Evolutionary conservation across 2,888 invertebrate species (phyloP), one percentile per base, ranked within the genome.

Genomic region (Eremobia ochroleuca): DNA sequence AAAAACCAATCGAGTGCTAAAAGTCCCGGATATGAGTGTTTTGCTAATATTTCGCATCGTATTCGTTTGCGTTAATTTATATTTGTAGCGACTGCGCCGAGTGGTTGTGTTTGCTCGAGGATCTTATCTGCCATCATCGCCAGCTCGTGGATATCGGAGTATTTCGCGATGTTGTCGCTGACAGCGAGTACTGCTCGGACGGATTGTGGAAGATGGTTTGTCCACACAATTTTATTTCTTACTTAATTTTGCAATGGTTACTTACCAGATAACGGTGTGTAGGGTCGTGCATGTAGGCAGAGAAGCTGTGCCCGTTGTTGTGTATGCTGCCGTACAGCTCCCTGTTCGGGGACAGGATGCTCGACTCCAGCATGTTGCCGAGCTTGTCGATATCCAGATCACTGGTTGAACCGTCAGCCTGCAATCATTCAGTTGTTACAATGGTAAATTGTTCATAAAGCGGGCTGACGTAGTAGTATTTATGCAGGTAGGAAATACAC

Each of bases 241-340:
- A n/a, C 1, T n/a, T 28, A 18, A 37, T 40, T 49, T 67, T 34
- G 25, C 28, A 0, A 25, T 11, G 18, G n/a, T 37, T 3, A 81
- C 95, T 95, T 92, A 98, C 98, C 94, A 98, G 95, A 92, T 98
- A 98, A 79, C 97, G 97, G 87, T 97, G 97, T 75, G 97, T 97
- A 0, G 98, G 98, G 93, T 98, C 98, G 90, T 98, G 98, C 85
- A 97, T 97, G 90, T 97, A 97, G 0, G 98, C 97, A n/a, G 98
- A 94, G 87, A 98, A 97, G 52, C 97, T 97, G 92, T 98, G 98
- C 0, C 98, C 98, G 90, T 97, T 97, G 94, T 98, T 98, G 93
- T 98, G 98, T 9, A 98, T 90, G 90, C 97, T 97, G 25, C 98
- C 98, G 90, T 98, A 98, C 37, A 97, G 94, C 5, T 97, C 97